Conservation (phyloP, 1,140 invertebrate species). For the Listronotus bonariensis region DNA sequence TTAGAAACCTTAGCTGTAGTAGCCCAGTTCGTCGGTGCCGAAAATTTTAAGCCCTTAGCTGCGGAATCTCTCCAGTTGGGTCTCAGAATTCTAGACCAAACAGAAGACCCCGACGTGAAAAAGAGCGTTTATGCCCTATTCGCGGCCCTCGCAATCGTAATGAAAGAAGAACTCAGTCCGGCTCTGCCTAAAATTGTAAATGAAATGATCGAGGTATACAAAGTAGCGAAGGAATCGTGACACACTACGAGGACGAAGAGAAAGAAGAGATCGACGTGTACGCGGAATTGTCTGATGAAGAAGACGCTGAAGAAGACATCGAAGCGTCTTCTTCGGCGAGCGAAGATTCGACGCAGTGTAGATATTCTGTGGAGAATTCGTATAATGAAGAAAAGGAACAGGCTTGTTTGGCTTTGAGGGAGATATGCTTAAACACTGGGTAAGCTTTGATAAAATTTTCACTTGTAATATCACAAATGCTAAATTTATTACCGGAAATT, state of each 20-base stretch:
- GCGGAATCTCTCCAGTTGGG: conserved; percentile 69
- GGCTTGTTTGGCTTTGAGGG: conserved; percentile 71
- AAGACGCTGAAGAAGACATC: conserved; percentile 60
- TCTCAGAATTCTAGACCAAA: conserved; percentile 64
- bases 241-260: conserved; percentile 65
- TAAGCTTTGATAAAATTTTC: conserved; percentile 39
- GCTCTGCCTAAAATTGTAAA: conserved; percentile 69
- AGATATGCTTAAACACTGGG: conserved; percentile 70
- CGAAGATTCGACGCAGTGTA: conserved; percentile 60
- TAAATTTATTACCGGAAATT: no score
- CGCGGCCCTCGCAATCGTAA: conserved; percentile 68
- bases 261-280: conserved; percentile 58
- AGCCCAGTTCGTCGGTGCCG: conserved; percentile 68
- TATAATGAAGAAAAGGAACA: conserved; percentile 82
- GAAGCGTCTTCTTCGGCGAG: conserved; percentile 60
- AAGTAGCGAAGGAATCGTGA: conserved; percentile 70
- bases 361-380: conserved; percentile 73
- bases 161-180: conserved; percentile 70
- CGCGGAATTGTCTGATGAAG: conserved; percentile 55
- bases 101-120: conserved; percentile 74
- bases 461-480: no score
- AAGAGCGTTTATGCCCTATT: conserved; percentile 74
- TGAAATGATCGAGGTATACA: conserved; percentile 69
- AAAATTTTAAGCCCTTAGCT: conserved; percentile 70
- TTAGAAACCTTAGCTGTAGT: conserved; percentile 64